phyloP scores from a whole-genome alignment of 2,113 vertebrate species.

The Rattus rattus region DNA sequence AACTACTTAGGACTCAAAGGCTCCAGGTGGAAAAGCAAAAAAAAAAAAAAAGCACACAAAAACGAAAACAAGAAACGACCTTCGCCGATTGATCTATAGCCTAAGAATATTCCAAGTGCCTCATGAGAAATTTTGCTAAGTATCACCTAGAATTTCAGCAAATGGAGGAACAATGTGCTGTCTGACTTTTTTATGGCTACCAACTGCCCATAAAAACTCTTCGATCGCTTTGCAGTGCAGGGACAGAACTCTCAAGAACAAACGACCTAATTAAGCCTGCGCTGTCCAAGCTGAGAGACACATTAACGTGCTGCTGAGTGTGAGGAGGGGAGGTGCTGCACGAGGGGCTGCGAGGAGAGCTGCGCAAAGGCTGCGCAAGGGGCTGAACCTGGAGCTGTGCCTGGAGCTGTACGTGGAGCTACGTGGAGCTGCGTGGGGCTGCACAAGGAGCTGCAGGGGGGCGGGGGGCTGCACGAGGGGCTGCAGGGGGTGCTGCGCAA shows the following conservation, averaged over 20 bases:
- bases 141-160: background rate
- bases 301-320: background rate
- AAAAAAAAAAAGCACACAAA: background rate
- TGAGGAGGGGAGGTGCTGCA: background rate
- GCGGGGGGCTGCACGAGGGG: too few species aligned
- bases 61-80: background rate
- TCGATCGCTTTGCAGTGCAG: constrained; percentile 36
- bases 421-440: too few species aligned
- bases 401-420: too few species aligned
- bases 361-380: too few species aligned
- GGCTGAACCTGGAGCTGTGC: too few species aligned
- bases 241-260: constrained; percentile 56
- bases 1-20: background rate
- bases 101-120: constrained; percentile 1
- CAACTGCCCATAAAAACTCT: constrained; percentile 58
- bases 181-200: constrained; percentile 44
- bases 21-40: constrained; percentile 32
- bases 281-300: constrained; percentile 7
- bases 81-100: background rate
- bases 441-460: background rate
- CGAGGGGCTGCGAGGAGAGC: too few species aligned
- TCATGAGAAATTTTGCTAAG: constrained; percentile 22
- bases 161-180: background rate
- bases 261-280: constrained; percentile 68
- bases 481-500: too few species aligned